A percentile compares a stretch with the other conserved stretches of the same genome.
These are phyloP conservation scores for Chloroceryle amazona DNA, from an alignment of 2,797 vertebrate species.

Conservation along the genomic window DNA sequence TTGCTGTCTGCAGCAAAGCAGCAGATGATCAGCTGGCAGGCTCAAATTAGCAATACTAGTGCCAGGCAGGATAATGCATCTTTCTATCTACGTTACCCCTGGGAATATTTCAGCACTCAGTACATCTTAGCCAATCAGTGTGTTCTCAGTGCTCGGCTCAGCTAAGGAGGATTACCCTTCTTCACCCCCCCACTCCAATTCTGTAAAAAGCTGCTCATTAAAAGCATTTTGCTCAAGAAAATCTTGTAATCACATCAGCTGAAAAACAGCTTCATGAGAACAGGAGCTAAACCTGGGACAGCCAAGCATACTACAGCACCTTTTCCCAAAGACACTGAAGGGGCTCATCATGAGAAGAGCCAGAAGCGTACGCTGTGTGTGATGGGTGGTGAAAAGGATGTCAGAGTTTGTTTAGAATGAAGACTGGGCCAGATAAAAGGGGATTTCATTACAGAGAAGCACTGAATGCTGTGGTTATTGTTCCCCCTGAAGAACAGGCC, in stretches of 20 bases:
- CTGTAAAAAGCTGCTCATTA: not conserved
- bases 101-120: not conserved
- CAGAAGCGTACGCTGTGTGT: rapidly evolving
- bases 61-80: rapidly evolving
- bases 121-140: not conserved
- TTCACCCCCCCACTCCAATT: not conserved
- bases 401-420: not conserved
- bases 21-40: not conserved
- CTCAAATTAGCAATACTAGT: not conserved
- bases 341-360: not conserved
- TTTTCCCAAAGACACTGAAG: not conserved
- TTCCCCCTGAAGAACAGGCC: not conserved
- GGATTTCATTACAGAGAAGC: not conserved
- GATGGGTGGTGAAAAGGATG: not conserved
- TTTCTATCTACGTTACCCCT: not conserved
- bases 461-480: not conserved
- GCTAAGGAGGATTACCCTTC: not conserved
- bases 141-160: not conserved
- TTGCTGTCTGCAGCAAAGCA: not conserved
- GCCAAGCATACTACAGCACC: not conserved
- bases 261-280: not conserved
- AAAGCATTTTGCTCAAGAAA: not conserved
- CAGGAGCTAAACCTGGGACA: not conserved
- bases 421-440: not conserved
- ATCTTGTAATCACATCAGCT: not conserved